Conservation (phyloP, 2,113 vertebrate species). For the Tachuris rubrigastra region DNA sequence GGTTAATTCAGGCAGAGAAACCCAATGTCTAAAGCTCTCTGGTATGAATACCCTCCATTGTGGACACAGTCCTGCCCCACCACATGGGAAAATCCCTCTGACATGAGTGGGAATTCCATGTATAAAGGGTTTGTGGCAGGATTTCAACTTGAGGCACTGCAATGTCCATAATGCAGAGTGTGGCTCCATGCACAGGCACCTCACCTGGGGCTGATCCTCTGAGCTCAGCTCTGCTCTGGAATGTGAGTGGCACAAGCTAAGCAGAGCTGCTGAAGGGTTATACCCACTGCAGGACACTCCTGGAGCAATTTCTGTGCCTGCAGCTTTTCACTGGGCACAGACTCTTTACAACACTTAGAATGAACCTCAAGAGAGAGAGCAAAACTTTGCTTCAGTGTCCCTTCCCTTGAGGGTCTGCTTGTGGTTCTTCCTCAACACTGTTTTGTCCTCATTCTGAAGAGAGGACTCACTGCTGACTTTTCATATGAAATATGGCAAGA, state of each 20-base stretch:
- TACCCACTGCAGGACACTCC: not conserved
- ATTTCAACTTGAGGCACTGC: not conserved
- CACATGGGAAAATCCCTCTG: conserved; percentile 20
- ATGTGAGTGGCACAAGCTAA: not conserved
- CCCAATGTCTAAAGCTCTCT: not conserved
- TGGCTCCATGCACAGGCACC: not conserved
- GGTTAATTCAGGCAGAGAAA: conserved; percentile 8
- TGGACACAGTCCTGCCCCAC: not conserved
- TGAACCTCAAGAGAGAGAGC: not conserved
- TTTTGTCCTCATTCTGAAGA: conserved; percentile 14
- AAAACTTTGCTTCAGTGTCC: not conserved
- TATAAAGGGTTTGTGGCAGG: not conserved
- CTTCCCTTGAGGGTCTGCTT: not conserved
- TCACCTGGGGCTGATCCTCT: not conserved
- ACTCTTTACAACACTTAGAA: not conserved
- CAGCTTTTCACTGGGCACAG: not conserved
- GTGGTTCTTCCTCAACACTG: not conserved
- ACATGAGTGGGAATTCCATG: not conserved
- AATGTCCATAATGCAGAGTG: not conserved
- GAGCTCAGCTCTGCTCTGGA: not conserved
- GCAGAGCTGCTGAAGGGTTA: not conserved
- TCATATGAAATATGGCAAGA: not conserved
- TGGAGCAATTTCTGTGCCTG: not conserved
- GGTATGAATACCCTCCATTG: not conserved
- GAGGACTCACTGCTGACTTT: not conserved